phyloP scores from a whole-genome alignment of 64 coral and sea anemone species.

The Platygyra sinensis region DNA sequence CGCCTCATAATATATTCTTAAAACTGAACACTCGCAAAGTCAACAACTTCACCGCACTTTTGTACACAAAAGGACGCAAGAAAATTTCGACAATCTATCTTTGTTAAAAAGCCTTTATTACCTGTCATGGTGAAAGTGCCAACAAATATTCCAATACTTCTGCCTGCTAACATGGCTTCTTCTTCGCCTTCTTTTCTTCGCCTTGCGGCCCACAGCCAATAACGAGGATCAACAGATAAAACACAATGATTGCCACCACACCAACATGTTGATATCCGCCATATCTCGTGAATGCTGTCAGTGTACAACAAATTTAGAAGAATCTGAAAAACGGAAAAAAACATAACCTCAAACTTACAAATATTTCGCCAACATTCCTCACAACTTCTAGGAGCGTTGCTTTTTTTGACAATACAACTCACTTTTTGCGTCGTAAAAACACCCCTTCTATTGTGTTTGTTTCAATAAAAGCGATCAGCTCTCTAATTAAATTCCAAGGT shows the following conservation, averaged over 20 bases:
- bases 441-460: neutral
- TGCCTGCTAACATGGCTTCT: slow-evolving; percentile 86
- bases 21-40: too few relatives aligned
- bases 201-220: slow-evolving; percentile 79
- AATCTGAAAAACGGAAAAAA: neutral
- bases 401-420: too few relatives aligned
- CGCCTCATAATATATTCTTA: too few relatives aligned
- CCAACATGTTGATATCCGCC: slow-evolving; percentile 58
- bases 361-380: too few relatives aligned
- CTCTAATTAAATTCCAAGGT: too few relatives aligned
- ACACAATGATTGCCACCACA: slow-evolving; percentile 73
- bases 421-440: neutral
- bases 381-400: too few relatives aligned
- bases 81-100: neutral
- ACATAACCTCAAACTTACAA: neutral
- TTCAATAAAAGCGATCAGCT: neutral
- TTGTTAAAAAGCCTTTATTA: neutral
- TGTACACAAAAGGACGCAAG: too few relatives aligned
- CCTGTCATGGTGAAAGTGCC: slow-evolving; percentile 96
- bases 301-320: neutral
- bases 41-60: too few relatives aligned
- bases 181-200: slow-evolving; percentile 75
- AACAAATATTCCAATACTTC: slow-evolving; percentile 88
- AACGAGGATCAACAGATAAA: slow-evolving; percentile 78
- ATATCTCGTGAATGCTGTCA: neutral